Percentiles rank a stretch among this genome's conserved stretches.
Evolutionary conservation across 2,797 vertebrate species (phyloP).

Genomic region (Hipposideros larvatus): DNA sequence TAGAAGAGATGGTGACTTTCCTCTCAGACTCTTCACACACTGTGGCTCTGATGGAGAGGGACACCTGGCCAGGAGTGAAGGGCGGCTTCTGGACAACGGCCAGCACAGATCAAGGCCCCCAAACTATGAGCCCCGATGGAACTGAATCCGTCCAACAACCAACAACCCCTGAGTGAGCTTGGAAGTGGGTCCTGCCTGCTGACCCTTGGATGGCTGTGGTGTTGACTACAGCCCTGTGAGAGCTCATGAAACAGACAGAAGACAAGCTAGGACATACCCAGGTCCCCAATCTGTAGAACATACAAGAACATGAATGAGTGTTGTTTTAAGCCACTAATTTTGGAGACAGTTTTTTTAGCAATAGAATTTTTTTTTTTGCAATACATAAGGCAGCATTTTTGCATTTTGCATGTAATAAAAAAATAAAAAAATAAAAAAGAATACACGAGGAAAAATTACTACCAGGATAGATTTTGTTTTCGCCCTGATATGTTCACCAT

Average conservation of each 20-base stretch:
- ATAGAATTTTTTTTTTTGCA: background rate
- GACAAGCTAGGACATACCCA: background rate
- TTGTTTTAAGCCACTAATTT: background rate
- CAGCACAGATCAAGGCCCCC: background rate
- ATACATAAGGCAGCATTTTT: background rate
- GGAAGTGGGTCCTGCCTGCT: background rate
- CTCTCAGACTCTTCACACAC: fast-evolving
- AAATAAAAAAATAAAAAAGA: background rate
- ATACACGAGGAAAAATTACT: background rate
- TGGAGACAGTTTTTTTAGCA: too few relatives aligned
- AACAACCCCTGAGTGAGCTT: background rate
- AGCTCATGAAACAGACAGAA: background rate
- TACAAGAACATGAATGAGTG: background rate
- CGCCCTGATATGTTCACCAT: background rate
- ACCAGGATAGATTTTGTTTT: background rate
- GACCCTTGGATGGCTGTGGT: background rate
- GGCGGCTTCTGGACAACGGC: background rate
- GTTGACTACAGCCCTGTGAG: background rate
- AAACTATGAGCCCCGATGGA: background rate
- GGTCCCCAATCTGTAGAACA: background rate
- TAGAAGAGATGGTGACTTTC: fast-evolving
- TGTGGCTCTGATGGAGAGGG: background rate
- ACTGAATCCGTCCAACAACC: background rate
- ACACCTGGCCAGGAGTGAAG: background rate
- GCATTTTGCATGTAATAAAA: background rate